Percentiles rank a stretch among this genome's conserved stretches.
Conservation (phyloP, 1,140 invertebrate species). For the Wasmannia auropunctata region DNA sequence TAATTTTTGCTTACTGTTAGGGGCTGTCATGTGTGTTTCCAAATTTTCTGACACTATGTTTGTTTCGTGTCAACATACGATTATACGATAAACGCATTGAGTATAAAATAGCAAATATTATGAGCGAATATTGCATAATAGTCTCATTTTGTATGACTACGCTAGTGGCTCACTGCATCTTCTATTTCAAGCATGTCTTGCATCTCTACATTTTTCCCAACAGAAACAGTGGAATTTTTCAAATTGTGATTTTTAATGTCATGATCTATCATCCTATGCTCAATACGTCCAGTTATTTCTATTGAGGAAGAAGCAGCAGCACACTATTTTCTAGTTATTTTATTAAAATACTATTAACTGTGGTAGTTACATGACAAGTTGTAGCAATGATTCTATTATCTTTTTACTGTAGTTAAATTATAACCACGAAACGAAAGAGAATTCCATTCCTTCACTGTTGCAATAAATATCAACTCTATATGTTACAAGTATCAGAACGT, state of each 20-base stretch:
- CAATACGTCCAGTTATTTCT: not conserved
- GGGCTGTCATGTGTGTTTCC: constrained; percentile 48
- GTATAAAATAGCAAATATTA: not conserved
- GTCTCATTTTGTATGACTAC: constrained; percentile 57
- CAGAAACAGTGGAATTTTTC: not conserved
- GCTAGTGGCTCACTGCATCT: constrained; percentile 61
- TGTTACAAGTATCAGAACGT: not conserved
- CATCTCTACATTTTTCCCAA: constrained; percentile 20
- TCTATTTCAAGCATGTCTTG: constrained; percentile 69
- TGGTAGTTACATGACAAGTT: not conserved
- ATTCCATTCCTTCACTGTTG: not conserved
- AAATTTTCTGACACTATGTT: constrained; percentile 24
- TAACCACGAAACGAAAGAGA: not conserved
- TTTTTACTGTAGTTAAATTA: not conserved
- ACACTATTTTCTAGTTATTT: not conserved
- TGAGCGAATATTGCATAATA: constrained; percentile 65
- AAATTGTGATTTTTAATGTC: not conserved
- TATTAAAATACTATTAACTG: not conserved
- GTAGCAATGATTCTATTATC: not conserved
- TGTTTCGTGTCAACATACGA: constrained; percentile 21
- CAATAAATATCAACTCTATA: not conserved
- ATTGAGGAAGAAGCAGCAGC: constrained; percentile 32
- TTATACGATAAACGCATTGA: constrained; percentile 11
- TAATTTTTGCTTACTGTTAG: constrained; percentile 51
- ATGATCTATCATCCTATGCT: not conserved